These are phyloP conservation scores for Zygothrica quintamaculata DNA, from an alignment of 2,888 invertebrate species.

Conservation along the genomic window DNA sequence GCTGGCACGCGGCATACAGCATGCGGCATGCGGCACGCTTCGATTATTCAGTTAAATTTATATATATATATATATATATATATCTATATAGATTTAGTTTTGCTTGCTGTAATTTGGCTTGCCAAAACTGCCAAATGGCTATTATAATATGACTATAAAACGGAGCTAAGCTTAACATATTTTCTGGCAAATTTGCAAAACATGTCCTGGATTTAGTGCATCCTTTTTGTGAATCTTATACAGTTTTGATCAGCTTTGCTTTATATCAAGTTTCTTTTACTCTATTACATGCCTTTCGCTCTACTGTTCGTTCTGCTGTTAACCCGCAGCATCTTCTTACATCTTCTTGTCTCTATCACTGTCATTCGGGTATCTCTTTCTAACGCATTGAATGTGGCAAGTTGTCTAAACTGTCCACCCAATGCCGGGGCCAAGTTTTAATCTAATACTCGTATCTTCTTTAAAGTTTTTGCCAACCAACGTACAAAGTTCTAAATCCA, in stretches of 20 bases:
- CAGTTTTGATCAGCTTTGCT: neutral
- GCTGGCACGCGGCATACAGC: too few species aligned
- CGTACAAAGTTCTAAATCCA: constrained; percentile 77
- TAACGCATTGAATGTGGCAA: constrained; percentile 64
- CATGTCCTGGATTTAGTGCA: constrained; percentile 51
- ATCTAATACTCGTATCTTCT: constrained; percentile 75
- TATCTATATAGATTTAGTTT: too few species aligned
- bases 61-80: too few species aligned
- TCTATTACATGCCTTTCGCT: neutral
- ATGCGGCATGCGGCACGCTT: constrained; percentile 56
- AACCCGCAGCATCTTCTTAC: constrained; percentile 55
- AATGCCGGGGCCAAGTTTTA: constrained; percentile 66
- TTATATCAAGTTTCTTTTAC: neutral
- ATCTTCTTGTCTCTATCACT: too few species aligned
- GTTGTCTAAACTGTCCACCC: constrained; percentile 77
- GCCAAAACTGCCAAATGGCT: too few species aligned
- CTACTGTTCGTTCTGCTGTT: constrained; percentile 8
- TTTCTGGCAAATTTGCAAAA: constrained; percentile 69
- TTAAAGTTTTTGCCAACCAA: constrained; percentile 70
- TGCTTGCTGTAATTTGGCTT: constrained; percentile 7
- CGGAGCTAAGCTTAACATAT: constrained; percentile 52
- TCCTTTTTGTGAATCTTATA: neutral
- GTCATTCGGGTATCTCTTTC: too few species aligned
- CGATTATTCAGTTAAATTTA: constrained; percentile 59
- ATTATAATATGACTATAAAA: constrained; percentile 17